Base-by-base conservation (phyloP, 2,888 invertebrate species). In the Pogonocherus hispidulus region DNA sequence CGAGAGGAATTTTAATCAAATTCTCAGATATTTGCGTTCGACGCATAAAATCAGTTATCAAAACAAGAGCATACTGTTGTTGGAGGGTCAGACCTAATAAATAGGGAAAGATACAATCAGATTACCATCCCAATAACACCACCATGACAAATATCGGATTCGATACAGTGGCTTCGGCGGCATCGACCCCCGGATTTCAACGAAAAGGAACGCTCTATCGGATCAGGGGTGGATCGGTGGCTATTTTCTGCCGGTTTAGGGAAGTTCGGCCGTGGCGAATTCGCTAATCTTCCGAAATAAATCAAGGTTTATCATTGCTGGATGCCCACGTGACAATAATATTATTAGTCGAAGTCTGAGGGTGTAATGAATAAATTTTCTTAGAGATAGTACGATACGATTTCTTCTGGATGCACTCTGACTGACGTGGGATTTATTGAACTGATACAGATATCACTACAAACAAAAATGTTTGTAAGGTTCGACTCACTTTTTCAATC, bases 41-140 rank as follows among this genome's bases (percentile, higher is more conserved):
- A 63, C 44, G 62, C 71, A 73, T 73, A 63, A 74, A 76, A 77
- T 72, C 69, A 68, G 74, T 80, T 79, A 80, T 80, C 79, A 78
- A 79, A 80, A 78, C 77, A 78, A 75, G 76, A 76, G 72, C 74
- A 73, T 77, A 72, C 76, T 74, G 77, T 75, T 71, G 70, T 66
- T 46, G 54, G 67, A n/a, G 78, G 80, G 79, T 79, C 76, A 77
- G 75, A 69, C 71, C 72, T 77, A 75, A 80, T 80, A 79, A 78
- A 79, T 80, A 76, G 78, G 77, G 77, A 78, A 78, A 78, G 76
- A 80, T 79, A 80, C 79, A 76, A 81, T 81, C 80, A 77, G 80
- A 81, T 81, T 80, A 79, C 78, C 74, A 77, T 80, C 79, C 78
- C 80, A 80, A 80, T 81, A 81, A 81, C 79, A 79, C 79, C 78